phyloP scores from a whole-genome alignment of 1,140 invertebrate species.

The Coboldia fuscipes region DNA sequence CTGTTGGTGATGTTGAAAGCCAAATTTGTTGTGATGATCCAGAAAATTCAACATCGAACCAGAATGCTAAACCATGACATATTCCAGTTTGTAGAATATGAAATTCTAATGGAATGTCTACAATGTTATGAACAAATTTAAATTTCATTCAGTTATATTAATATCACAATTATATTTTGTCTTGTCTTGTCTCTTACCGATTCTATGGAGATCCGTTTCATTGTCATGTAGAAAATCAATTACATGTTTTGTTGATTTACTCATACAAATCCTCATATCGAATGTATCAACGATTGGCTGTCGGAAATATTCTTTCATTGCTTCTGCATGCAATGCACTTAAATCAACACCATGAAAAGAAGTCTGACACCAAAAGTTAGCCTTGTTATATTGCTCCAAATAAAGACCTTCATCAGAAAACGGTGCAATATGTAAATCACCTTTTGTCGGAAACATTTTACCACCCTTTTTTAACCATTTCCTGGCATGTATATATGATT shows the following conservation, averaged over 20 bases:
- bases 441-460: constrained; percentile 90
- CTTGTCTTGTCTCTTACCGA: constrained; percentile 43
- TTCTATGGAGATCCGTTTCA: constrained; percentile 87
- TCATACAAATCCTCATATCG: constrained; percentile 92
- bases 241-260: constrained; percentile 84
- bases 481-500: constrained; percentile 95
- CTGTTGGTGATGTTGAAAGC: constrained; percentile 95
- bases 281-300: constrained; percentile 99
- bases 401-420: constrained; percentile 96
- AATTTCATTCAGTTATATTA: too few species aligned
- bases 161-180: too few species aligned
- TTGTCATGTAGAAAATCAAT: constrained; percentile 86
- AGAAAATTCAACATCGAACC: constrained; percentile 99
- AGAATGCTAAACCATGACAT: constrained; percentile 94
- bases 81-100: constrained; percentile 81
- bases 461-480: constrained; percentile 90
- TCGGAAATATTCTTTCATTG: constrained; percentile 93
- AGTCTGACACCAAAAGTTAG: constrained; percentile 95
- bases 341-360: constrained; percentile 97
- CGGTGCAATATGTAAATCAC: constrained; percentile 93
- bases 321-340: constrained; percentile 68
- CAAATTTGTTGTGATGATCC: constrained; percentile 80
- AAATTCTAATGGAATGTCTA: constrained; percentile 86
- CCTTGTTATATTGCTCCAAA: constrained; percentile 97
- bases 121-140: too few species aligned